A percentile compares a stretch with the other conserved stretches of the same genome.
phyloP scores from a whole-genome alignment of 2,888 invertebrate genomes.

The Thalpophila matura region DNA sequence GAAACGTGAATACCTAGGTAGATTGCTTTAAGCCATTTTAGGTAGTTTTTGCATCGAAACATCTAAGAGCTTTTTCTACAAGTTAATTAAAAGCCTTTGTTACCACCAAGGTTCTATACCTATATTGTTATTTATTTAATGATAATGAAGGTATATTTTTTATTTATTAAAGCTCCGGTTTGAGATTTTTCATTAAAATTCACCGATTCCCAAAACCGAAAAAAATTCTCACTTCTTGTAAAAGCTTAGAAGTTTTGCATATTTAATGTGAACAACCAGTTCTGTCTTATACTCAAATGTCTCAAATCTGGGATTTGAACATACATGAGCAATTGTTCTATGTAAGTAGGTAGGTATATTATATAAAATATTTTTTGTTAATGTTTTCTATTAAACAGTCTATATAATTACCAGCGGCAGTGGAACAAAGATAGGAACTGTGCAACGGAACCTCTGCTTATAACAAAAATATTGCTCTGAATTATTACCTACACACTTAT shows the following conservation, averaged over 20 bases:
- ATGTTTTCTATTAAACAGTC: too few species aligned
- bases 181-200: not conserved
- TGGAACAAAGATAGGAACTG: slow-evolving; percentile 24
- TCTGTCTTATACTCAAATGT: too few species aligned
- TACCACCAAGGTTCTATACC: not conserved
- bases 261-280: too few species aligned
- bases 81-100: not conserved
- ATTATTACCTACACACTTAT: slow-evolving; percentile 6
- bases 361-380: too few species aligned
- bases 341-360: too few species aligned
- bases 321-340: too few species aligned
- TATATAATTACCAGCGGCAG: too few species aligned
- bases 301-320: too few species aligned
- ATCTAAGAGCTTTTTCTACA: not conserved
- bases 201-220: too few species aligned
- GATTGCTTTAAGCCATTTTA: not conserved
- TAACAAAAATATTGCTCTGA: not conserved
- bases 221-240: too few species aligned
- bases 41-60: not conserved
- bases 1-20: too few species aligned
- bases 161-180: not conserved
- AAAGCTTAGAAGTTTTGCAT: too few species aligned
- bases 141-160: not conserved
- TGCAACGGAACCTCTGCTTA: slow-evolving; percentile 5
- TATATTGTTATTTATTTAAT: not conserved